Base-by-base conservation (phyloP, 2,113 vertebrate species). In the Cranoglanis bouderius region DNA sequence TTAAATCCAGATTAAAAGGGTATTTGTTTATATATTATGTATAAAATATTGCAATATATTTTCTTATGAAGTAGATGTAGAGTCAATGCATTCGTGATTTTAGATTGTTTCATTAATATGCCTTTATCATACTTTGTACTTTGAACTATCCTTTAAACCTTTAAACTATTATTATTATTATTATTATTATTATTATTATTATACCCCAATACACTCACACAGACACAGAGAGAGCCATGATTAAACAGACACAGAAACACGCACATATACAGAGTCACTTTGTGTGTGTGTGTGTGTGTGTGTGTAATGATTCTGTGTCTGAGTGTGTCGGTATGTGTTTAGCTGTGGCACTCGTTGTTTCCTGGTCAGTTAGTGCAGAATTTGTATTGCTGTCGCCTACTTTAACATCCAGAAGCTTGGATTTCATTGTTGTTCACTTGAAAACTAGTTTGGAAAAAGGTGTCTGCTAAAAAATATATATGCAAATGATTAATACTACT, bases 131-230 rank as follows among this genome's bases (percentile, higher is more conserved):
- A 51, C 0, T 18, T n/a, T 80, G 38, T n/a, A n/a, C n/a, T 14
- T 78, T 78, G 8, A 10, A 3, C 16, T 24, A 32, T 16, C 6
- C n/a, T 81, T 81, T 16, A 57, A 51, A 24, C 2, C 32, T 82
- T 80, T 51, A 51, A 49, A 43, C 46, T 29, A 63, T 29, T 63
- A 63, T 63, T n/a, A 63, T 63, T 70, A 70, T 70, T 70, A 32
- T 70, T 67, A 67, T 67, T 67, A 32, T 67, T 67, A n/a, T 65
- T 65, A 65, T n/a, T 65, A 67, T 32, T 65, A 67, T 67, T 35
- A 70, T 35, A 65, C 67, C 13, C 12, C n/a, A 32, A 6, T 35
- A 70, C 32, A 70, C n/a, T 35, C 3, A 35, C 10, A 65, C 4
- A 70, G 3, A 70, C 65, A 70, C 65, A 35, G 35, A 40, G 38